Evolutionary conservation across 2,888 invertebrate genomes (phyloP), one percentile per base, ranked within the genome.

Genomic region (Scaptomyza parva): DNA sequence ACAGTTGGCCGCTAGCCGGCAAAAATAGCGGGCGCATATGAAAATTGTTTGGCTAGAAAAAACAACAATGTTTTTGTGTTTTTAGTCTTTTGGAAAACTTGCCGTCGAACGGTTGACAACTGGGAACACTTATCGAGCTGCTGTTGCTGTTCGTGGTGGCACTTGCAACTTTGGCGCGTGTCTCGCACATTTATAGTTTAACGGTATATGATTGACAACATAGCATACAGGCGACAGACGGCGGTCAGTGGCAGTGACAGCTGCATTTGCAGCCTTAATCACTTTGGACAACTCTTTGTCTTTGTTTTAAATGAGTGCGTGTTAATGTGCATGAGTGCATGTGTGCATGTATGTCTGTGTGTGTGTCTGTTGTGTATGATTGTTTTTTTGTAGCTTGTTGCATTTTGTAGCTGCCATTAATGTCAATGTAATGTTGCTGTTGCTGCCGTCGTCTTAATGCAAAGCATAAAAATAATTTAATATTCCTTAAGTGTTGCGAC

Each of bases 61-160:
- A n/a, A n/a, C n/a, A n/a, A n/a, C n/a, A n/a, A 86, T 57, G 7
- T 1, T 45, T 50, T 50, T 70, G 70, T 70, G 65, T 61, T 79
- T 78, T 86, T 68, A 87, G 86, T 87, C 86, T 89, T 85, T 81
- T 78, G 89, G 88, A 87, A 88, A 89, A 88, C 73, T 64, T 78
- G 75, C 69, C 71, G 71, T 65, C 71, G 88, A 73, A 79, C 88
- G 89, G 89, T 86, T 85, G 88, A 66, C n/a, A n/a, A n/a, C 66
- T 69, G 82, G 87, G 87, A 88, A 88, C 81, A 77, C 26, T 75
- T 64, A 59, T 35, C 47, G 26, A 28, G 41, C 17, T 28, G 37
- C 33, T 35, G 41, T 40, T n/a, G n/a, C n/a, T n/a, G 33, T 41
- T 20, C 11, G 6, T 55, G 39, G 22, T 2, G 30, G 14, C 2